phyloP scores from a whole-genome alignment of 2,113 vertebrate genomes.

The Engraulis encrasicolus region DNA sequence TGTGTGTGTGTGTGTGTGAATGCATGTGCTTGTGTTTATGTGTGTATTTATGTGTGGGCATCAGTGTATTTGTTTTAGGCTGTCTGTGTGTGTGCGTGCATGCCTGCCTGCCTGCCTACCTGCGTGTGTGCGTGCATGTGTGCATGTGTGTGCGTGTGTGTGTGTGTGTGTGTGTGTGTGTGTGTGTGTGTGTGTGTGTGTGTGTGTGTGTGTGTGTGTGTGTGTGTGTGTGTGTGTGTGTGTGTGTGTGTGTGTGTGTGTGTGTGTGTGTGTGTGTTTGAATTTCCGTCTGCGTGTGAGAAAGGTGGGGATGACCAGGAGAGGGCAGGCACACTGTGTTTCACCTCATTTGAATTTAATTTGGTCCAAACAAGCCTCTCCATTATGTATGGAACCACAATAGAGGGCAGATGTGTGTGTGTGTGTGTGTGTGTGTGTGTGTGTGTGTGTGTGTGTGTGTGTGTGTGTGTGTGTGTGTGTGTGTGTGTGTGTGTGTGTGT shows the following conservation, averaged over 20 bases:
- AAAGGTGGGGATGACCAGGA: constrained; percentile 76
- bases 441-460: too few relatives aligned
- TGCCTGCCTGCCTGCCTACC: too few relatives aligned
- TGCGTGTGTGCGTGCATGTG: not conserved
- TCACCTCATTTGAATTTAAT: constrained; percentile 65
- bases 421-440: too few relatives aligned
- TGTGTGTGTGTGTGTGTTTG: not conserved
- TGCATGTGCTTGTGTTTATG: too few relatives aligned
- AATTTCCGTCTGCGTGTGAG: not conserved
- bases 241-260: not conserved
- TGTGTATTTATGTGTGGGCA: too few relatives aligned
- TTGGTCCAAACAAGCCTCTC: constrained; percentile 24
- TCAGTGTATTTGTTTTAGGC: too few relatives aligned
- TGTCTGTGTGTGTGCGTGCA: too few relatives aligned
- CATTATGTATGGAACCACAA: not conserved
- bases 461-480: too few relatives aligned
- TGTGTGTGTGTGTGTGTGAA: too few relatives aligned
- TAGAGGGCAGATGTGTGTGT: not conserved
- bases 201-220: not conserved
- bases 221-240: not conserved
- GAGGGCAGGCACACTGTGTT: constrained; percentile 86
- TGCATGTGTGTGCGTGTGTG: not conserved
- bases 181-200: not conserved
- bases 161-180: not conserved
- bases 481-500: constrained; percentile 3